These are phyloP conservation scores for Clepsis dumicolana DNA, from an alignment of 2,888 invertebrate genomes.

Conservation along the genomic window DNA sequence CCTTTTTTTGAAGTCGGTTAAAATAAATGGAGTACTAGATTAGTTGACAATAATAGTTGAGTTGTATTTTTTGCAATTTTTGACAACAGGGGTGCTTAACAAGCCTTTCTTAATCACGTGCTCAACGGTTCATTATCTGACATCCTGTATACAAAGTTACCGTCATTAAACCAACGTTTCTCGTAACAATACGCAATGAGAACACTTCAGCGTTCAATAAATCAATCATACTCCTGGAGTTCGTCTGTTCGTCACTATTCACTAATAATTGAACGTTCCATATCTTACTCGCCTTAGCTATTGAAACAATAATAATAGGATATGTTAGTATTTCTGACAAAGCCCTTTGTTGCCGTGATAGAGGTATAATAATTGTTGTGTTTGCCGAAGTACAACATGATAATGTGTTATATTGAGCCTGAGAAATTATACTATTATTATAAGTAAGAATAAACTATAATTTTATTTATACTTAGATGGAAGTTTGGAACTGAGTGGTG, in stretches of 20 bases:
- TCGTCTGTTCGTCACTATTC: not conserved
- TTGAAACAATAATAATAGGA: slow-evolving; percentile 37
- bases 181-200: not conserved
- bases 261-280: slow-evolving; percentile 37
- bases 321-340: slow-evolving; percentile 35
- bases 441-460: too few relatives aligned
- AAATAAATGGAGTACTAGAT: too few relatives aligned
- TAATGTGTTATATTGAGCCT: not conserved
- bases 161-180: not conserved
- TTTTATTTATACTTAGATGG: too few relatives aligned
- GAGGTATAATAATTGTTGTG: slow-evolving; percentile 14
- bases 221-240: slow-evolving; percentile 28
- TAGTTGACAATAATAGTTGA: too few relatives aligned
- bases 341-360: slow-evolving; percentile 15
- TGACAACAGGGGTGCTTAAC: too few relatives aligned
- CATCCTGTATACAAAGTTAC: too few relatives aligned
- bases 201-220: slow-evolving; percentile 19
- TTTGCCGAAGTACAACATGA: slow-evolving; percentile 12
- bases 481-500: too few relatives aligned
- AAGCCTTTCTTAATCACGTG: too few relatives aligned
- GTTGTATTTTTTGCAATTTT: too few relatives aligned
- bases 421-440: too few relatives aligned
- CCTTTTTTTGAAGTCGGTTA: too few relatives aligned
- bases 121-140: too few relatives aligned
- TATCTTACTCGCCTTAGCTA: slow-evolving; percentile 29